A percentile compares a stretch with the other conserved stretches of the same genome.
phyloP scores from a whole-genome alignment of 2,888 invertebrate species.

The Gymnocheta viridis region DNA sequence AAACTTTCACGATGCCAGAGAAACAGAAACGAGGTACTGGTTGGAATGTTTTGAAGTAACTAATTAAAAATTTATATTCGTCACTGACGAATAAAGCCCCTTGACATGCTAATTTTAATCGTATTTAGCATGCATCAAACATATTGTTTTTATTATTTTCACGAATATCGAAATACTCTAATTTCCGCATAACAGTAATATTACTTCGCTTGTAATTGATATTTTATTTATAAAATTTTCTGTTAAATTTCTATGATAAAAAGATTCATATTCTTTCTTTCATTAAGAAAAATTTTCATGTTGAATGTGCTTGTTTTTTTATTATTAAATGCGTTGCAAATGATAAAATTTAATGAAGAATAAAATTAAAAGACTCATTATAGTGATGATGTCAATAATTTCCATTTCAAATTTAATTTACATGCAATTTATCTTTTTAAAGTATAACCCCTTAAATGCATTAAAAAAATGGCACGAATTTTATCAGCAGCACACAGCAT shows the following conservation, averaged over 20 bases:
- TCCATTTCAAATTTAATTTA: constrained; percentile 29
- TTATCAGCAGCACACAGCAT: background rate
- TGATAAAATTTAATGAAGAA: background rate
- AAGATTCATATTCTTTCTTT: background rate
- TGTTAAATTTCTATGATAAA: background rate
- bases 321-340: constrained; percentile 2
- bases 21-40: no score
- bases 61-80: no score
- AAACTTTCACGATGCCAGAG: no score
- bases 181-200: no score
- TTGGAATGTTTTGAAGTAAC: no score
- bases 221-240: background rate
- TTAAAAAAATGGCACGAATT: background rate
- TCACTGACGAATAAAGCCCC: no score
- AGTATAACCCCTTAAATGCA: background rate
- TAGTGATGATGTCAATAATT: constrained; percentile 40
- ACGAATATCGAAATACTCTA: no score
- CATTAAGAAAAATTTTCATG: constrained; percentile 2
- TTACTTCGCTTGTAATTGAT: background rate
- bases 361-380: constrained; percentile 21
- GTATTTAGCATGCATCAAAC: no score
- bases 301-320: background rate
- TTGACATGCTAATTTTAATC: no score
- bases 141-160: no score
- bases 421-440: background rate